Conservation (phyloP, 2,888 invertebrate species). For the Ectobius pallidus region DNA sequence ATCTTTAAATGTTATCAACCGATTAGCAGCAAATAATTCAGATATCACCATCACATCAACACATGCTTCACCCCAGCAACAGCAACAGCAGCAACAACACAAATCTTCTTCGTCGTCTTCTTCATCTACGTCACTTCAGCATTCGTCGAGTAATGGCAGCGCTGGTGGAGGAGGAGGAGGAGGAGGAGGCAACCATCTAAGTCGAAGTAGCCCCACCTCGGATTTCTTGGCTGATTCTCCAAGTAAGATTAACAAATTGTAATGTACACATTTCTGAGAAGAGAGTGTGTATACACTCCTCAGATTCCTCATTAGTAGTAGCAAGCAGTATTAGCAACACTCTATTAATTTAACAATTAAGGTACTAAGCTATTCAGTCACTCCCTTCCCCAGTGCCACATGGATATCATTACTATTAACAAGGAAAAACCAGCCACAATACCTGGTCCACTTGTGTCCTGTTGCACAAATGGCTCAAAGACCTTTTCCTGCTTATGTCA, state of each 20-base stretch:
- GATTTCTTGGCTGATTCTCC: conserved; percentile 81
- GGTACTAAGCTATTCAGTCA: no score
- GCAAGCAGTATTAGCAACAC: no score
- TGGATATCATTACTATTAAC: no score
- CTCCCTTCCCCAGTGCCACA: no score
- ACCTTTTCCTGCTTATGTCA: no score
- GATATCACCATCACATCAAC: conserved; percentile 81
- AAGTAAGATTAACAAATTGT: no score
- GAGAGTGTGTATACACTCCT: no score
- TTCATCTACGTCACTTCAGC: conserved; percentile 7
- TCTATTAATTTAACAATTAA: no score
- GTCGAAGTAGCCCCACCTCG: conserved; percentile 35
- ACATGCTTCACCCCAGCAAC: conserved; percentile 54
- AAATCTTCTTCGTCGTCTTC: conserved; percentile 3
- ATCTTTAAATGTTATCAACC: conserved; percentile 63
- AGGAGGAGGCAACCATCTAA: conserved; percentile 34
- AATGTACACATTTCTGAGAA: neutral
- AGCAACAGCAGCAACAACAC: conserved; percentile 36
- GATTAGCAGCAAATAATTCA: conserved; percentile 77
- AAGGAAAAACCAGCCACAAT: no score
- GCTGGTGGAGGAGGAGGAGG: conserved; percentile 22
- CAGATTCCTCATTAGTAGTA: no score
- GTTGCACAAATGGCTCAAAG: no score
- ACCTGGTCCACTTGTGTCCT: no score
- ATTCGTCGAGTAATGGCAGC: conserved; percentile 31